These are phyloP conservation scores for Trachemys scripta DNA, from an alignment of 2,113 vertebrate genomes.

Conservation along the genomic window DNA sequence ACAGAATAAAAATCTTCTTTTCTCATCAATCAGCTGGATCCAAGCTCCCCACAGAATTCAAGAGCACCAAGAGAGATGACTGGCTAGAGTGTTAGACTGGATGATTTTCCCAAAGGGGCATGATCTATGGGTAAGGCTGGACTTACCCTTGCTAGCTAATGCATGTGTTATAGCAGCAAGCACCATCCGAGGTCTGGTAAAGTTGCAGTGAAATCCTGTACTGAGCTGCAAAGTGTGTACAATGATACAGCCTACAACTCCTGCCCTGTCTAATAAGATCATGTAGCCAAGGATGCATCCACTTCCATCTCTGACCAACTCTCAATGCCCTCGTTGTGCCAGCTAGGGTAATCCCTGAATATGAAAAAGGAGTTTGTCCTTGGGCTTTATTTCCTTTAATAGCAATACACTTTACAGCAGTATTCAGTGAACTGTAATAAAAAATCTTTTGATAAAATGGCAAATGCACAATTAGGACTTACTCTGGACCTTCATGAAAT, in stretches of 20 bases:
- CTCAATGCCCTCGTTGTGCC: background rate
- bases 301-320: background rate
- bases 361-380: background rate
- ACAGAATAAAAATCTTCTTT: background rate
- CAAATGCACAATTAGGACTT: background rate
- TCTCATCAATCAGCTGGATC: background rate
- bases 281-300: background rate
- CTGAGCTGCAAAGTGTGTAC: background rate
- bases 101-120: constrained; percentile 29
- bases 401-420: background rate
- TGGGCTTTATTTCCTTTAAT: background rate
- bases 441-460: background rate
- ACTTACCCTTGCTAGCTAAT: constrained; percentile 36
- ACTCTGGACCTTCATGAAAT: background rate
- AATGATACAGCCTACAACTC: background rate
- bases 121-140: background rate
- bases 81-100: background rate
- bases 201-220: constrained; percentile 2
- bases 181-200: background rate
- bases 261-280: background rate
- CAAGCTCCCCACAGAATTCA: background rate
- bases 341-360: background rate
- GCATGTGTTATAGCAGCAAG: constrained; percentile 4
- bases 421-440: background rate
- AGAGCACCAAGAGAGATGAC: background rate